Conservation (phyloP, 2,113 vertebrate genomes). For the Cyrtonyx montezumae region DNA sequence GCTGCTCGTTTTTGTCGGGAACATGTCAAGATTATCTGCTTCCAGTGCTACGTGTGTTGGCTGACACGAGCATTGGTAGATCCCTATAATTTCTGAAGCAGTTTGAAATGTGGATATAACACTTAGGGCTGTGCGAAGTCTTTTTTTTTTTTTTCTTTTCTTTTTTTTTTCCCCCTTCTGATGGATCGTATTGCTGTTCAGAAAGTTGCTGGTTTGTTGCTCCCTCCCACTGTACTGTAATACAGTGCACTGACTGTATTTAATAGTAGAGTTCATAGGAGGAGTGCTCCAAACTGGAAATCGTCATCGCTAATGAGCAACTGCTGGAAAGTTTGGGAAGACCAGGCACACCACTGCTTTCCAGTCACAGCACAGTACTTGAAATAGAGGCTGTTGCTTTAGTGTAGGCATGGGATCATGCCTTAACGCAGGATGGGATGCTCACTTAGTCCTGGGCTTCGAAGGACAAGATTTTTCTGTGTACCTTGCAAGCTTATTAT, state of each 20-base stretch:
- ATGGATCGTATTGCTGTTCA: neutral
- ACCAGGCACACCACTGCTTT: neutral
- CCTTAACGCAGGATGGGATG: neutral
- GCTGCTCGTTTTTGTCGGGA: neutral
- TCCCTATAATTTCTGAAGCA: slow-evolving; percentile 22
- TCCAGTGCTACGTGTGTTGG: neutral
- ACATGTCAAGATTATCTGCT: slow-evolving; percentile 45
- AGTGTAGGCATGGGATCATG: neutral
- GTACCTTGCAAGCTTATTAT: neutral
- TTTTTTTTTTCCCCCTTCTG: neutral
- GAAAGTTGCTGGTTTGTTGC: neutral
- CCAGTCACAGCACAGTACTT: neutral
- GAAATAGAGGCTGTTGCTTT: neutral
- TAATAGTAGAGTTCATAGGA: neutral
- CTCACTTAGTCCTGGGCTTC: neutral
- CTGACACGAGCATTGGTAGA: slow-evolving; percentile 29
- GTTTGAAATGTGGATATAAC: slow-evolving; percentile 19
- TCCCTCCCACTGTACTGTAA: neutral
- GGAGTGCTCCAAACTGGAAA: neutral
- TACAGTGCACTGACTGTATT: neutral
- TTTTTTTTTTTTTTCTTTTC: neutral
- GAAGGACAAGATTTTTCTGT: neutral
- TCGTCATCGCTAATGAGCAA: neutral
- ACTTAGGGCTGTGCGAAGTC: slow-evolving; percentile 1
- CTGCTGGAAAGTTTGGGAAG: neutral